A percentile compares a stretch with the other conserved stretches of the same genome.
These are phyloP conservation scores for Ailurus styani DNA, from an alignment of 2,113 vertebrate species.

Conservation along the genomic window DNA sequence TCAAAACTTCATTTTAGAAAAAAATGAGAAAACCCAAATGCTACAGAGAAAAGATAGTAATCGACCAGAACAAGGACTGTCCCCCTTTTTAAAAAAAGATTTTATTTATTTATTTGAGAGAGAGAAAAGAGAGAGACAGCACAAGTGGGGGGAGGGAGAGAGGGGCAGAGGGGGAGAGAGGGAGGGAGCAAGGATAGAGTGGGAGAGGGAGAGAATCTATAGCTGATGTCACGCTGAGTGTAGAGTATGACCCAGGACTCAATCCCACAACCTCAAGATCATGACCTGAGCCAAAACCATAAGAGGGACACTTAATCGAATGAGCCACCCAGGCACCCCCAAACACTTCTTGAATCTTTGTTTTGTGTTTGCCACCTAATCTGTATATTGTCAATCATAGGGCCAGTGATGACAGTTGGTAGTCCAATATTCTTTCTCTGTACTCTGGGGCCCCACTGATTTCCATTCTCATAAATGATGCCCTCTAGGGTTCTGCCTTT, in stretches of 20 bases:
- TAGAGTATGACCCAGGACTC: background rate
- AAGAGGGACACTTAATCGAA: background rate
- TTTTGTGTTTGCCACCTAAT: background rate
- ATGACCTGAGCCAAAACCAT: background rate
- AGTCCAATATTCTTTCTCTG: background rate
- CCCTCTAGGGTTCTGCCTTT: background rate
- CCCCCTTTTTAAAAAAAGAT: background rate
- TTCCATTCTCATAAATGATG: background rate
- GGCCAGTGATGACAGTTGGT: background rate
- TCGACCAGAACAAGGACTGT: background rate
- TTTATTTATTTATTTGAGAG: background rate
- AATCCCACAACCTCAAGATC: background rate
- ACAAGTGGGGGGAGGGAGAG: too few species aligned
- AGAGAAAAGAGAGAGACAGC: background rate
- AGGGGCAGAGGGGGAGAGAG: too few species aligned
- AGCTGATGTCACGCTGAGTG: background rate
- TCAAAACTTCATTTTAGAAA: constrained; percentile 3
- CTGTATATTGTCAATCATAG: background rate
- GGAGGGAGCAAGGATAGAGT: background rate
- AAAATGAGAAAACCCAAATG: constrained; percentile 11
- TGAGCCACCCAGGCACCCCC: background rate
- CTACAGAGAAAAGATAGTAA: background rate
- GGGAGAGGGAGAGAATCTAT: too few species aligned
- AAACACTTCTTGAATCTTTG: background rate
- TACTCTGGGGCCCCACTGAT: background rate